Percentiles rank a stretch among this genome's conserved stretches.
phyloP scores from a whole-genome alignment of 2,888 invertebrate species.

The Argyra leucocephala region DNA sequence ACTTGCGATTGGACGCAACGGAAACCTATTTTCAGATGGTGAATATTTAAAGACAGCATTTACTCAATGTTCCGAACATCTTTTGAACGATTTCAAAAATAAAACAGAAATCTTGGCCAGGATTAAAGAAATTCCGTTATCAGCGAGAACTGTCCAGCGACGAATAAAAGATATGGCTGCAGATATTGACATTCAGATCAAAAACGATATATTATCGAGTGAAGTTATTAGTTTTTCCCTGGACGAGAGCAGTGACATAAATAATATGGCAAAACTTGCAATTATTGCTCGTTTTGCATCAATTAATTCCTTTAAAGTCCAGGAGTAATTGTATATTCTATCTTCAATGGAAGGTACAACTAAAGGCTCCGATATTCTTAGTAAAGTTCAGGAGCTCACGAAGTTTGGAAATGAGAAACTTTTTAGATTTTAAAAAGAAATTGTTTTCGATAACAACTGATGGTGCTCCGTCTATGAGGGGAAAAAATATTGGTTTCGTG shows the following conservation, averaged over 20 bases:
- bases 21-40: no score
- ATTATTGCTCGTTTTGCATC: no score
- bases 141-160: no score
- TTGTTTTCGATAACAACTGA: slow-evolving; percentile 9
- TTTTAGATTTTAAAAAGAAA: slow-evolving; percentile 9
- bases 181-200: no score
- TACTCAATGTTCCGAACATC: neutral
- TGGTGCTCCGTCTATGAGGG: slow-evolving; percentile 9
- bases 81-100: neutral
- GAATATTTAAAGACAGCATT: no score
- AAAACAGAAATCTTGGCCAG: neutral
- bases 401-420: slow-evolving; percentile 6
- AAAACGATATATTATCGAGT: no score
- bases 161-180: no score
- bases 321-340: slow-evolving; percentile 5
- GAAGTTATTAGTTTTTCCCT: no score
- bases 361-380: neutral
- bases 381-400: no score
- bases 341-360: slow-evolving; percentile 6
- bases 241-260: no score
- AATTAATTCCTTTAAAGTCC: neutral
- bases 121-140: no score
- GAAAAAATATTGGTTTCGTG: slow-evolving; percentile 8
- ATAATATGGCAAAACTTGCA: no score
- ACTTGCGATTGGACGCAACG: slow-evolving; percentile 7